These are phyloP conservation scores for Triops cancriformis DNA, from an alignment of 1,140 invertebrate genomes.

Conservation along the genomic window DNA sequence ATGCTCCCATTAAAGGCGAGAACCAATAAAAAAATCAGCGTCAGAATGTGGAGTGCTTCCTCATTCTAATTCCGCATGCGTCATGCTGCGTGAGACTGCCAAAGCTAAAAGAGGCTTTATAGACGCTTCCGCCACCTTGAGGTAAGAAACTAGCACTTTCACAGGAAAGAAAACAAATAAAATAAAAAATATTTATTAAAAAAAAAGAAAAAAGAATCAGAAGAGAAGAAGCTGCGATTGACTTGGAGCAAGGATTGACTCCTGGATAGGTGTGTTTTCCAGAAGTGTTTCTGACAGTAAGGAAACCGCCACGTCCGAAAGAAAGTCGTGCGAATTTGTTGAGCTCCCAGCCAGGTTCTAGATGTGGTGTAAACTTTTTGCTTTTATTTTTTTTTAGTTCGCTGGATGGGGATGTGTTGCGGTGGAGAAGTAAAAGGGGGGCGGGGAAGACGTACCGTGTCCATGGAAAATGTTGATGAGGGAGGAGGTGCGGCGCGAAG, in stretches of 20 bases:
- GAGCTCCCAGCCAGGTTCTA: background rate
- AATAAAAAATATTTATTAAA: background rate
- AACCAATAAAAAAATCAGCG: background rate
- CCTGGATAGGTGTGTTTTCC: background rate
- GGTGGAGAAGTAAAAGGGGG: slow-evolving; percentile 31
- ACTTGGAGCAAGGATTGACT: background rate
- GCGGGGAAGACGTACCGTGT: slow-evolving; percentile 63
- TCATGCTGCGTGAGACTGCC: background rate
- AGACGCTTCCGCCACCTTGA: background rate
- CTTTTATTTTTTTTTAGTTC: no score
- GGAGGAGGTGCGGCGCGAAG: slow-evolving; percentile 82
- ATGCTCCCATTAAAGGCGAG: no score
- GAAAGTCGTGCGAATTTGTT: background rate
- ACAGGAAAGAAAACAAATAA: background rate
- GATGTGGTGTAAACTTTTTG: background rate
- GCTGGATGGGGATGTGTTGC: background rate
- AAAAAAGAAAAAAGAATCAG: background rate
- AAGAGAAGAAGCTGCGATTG: background rate
- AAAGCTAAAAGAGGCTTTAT: background rate
- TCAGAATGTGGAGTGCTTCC: background rate
- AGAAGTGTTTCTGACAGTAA: background rate
- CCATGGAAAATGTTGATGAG: slow-evolving; percentile 74
- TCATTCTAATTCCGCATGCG: background rate
- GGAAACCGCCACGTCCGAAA: background rate
- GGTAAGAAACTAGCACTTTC: background rate